Percentiles rank a stretch among this genome's conserved stretches.
Evolutionary conservation across 2,113 vertebrate genomes (phyloP).

Genomic region (Pardalotus punctatus): DNA sequence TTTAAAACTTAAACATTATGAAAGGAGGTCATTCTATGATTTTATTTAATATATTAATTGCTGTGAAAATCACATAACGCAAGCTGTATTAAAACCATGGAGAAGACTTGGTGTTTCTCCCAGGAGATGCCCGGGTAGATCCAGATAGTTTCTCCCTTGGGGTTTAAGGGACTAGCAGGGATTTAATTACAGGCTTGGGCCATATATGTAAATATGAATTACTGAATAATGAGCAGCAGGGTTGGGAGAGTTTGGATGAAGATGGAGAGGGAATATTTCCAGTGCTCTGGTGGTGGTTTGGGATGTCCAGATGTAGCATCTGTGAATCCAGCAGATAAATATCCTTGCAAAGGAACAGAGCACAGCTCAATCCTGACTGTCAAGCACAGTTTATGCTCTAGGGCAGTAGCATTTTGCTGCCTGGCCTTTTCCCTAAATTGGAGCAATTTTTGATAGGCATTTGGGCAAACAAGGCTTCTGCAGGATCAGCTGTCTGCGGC

Average conservation of each 20-base stretch:
- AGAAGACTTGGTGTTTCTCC: neutral
- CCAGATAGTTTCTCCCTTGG: neutral
- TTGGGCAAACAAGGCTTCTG: neutral
- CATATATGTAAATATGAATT: neutral
- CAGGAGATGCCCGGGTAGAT: neutral
- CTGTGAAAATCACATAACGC: neutral
- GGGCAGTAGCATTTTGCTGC: neutral
- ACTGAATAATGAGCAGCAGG: neutral
- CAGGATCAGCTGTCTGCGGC: neutral
- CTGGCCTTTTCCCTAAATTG: neutral
- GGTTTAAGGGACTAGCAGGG: neutral
- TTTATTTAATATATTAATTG: neutral
- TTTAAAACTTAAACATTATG: neutral
- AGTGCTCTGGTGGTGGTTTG: neutral
- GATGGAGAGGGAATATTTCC: neutral
- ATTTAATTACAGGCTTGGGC: neutral
- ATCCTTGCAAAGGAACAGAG: neutral
- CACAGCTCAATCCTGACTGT: neutral
- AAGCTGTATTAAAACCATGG: neutral
- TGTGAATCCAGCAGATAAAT: neutral
- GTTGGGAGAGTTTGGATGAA: neutral
- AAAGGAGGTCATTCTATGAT: neutral
- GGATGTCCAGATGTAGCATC: accelerated
- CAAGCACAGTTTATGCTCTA: neutral
- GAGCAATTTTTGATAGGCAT: neutral